These are phyloP conservation scores for Numenius arquata DNA, from an alignment of 2,113 vertebrate species.

Conservation along the genomic window DNA sequence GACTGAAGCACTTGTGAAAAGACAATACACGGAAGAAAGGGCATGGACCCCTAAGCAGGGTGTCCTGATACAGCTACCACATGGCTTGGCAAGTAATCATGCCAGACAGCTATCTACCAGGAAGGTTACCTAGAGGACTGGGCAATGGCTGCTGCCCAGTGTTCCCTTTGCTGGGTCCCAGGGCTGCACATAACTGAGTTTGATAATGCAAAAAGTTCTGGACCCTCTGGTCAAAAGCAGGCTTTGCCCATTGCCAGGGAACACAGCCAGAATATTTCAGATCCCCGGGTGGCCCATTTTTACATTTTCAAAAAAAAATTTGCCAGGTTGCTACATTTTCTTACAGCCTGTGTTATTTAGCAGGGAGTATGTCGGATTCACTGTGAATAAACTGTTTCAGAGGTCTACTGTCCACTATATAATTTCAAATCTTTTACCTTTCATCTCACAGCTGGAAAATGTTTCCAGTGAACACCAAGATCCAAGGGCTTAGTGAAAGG, in stretches of 20 bases:
- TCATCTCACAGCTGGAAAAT: conserved; percentile 41
- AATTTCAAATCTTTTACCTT: conserved; percentile 24
- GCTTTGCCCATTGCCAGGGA: not conserved
- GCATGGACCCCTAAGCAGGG: not conserved
- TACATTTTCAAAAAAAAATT: not conserved
- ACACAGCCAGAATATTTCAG: not conserved
- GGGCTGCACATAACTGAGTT: not conserved
- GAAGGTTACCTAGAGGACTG: not conserved
- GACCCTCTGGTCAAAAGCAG: not conserved
- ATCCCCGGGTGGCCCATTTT: not conserved
- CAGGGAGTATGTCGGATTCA: not conserved
- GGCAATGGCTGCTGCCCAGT: not conserved
- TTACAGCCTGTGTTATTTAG: not conserved
- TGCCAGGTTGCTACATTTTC: not conserved
- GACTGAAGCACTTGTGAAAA: not conserved
- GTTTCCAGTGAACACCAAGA: not conserved
- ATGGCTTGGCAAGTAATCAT: not conserved
- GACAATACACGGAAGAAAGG: not conserved
- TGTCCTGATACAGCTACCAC: not conserved
- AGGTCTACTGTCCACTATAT: not conserved
- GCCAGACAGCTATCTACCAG: not conserved
- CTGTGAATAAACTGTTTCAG: conserved; percentile 15
- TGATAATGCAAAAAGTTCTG: not conserved
- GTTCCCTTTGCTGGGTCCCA: not conserved
- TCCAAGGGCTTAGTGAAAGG: not conserved